Evolutionary conservation across 2,113 vertebrate genomes (phyloP).

Genomic region (Echinops telfairi): DNA sequence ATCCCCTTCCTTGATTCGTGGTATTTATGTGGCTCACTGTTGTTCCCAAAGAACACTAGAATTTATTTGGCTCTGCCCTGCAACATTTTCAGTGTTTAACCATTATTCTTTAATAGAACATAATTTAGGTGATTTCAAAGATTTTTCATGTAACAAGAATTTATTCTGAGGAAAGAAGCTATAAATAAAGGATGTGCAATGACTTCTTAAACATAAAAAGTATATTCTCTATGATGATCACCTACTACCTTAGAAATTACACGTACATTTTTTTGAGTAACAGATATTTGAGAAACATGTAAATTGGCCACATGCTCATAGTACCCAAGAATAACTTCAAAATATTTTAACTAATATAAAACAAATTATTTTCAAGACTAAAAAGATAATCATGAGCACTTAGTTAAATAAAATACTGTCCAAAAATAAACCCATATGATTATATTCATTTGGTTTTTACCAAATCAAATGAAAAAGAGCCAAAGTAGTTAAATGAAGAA

Average conservation of each 20-base stretch:
- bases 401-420: constrained; percentile 31
- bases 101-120: constrained; percentile 52
- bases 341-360: constrained; percentile 47
- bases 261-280: constrained; percentile 38
- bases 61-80: constrained; percentile 60
- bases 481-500: constrained; percentile 45
- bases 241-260: constrained; percentile 17
- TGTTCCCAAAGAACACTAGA: constrained; percentile 65
- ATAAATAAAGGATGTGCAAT: background rate
- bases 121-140: constrained; percentile 60
- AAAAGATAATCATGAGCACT: background rate
- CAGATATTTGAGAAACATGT: constrained; percentile 29
- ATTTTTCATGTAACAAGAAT: constrained; percentile 32
- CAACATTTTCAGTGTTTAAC: constrained; percentile 10
- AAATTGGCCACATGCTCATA: constrained; percentile 39
- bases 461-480: background rate
- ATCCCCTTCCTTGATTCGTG: constrained; percentile 75
- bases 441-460: constrained; percentile 48
- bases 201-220: background rate
- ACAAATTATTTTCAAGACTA: constrained; percentile 60
- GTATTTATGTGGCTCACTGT: constrained; percentile 64
- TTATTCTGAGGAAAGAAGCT: constrained; percentile 64
- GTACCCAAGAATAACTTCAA: constrained; percentile 48
- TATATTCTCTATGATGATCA: background rate
- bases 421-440: constrained; percentile 35